These are phyloP conservation scores for Lamellibrachia luymesi DNA, from an alignment of 1,140 invertebrate genomes.

Conservation along the genomic window DNA sequence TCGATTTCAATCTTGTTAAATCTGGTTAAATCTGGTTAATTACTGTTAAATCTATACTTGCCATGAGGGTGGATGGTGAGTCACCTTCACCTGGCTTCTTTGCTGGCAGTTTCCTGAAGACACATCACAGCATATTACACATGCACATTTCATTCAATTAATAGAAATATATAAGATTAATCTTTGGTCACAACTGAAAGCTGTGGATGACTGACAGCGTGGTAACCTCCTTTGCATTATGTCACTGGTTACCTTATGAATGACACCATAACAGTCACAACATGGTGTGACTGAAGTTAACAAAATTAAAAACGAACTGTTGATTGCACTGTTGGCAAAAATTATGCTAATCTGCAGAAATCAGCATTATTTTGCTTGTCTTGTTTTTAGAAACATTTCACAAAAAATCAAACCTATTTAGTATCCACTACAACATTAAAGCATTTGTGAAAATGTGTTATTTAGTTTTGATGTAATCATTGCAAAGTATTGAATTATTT, in stretches of 20 bases:
- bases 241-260: neutral
- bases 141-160: neutral
- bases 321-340: too few relatives aligned
- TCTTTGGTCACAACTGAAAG: neutral
- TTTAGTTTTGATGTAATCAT: too few relatives aligned
- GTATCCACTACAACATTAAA: too few relatives aligned
- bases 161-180: neutral
- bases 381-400: too few relatives aligned
- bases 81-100: constrained; percentile 3
- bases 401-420: too few relatives aligned
- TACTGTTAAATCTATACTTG: neutral
- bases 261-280: neutral
- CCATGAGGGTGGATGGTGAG: neutral
- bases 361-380: too few relatives aligned
- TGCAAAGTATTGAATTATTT: too few relatives aligned
- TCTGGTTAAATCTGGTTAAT: too few relatives aligned
- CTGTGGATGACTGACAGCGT: neutral
- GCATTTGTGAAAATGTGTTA: too few relatives aligned
- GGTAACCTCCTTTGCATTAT: neutral
- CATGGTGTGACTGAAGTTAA: too few relatives aligned
- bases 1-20: neutral
- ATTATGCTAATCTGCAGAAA: too few relatives aligned
- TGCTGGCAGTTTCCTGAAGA: neutral
- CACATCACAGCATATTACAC: neutral
- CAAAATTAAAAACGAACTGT: too few relatives aligned